Evolutionary conservation across 2,113 vertebrate species (phyloP), one percentile per base, ranked within the genome.

Genomic region (Malurus elegans): DNA sequence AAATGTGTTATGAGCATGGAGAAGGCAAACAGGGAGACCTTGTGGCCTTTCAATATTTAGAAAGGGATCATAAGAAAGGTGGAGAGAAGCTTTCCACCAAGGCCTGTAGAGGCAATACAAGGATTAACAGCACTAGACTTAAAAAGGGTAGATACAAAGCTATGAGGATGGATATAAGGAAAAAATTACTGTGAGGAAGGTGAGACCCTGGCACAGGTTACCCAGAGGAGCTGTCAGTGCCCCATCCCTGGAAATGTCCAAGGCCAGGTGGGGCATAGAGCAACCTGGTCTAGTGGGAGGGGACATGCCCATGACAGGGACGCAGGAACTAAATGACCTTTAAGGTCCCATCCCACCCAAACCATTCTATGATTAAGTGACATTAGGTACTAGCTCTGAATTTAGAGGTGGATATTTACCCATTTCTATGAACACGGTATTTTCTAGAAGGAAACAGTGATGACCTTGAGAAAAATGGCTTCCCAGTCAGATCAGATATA

Each of bases 11-110:
- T 4, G 32, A 78, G 15, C 18, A 31, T 0, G 1, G 10, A 67
- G 18, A 26, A 54, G 23, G 31, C 28, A 54, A 13, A 13, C 1
- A 0, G 14, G 44, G 7, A 58, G 0, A 54, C 6, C 6, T 62
- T 1, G 0, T 26, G 19, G 3, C 18, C 6, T 87, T 67, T 36
- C 44, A 42, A 4, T 21, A 28, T 5, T 18, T 16, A 40, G 75
- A 76, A 31, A 26, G 4, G 10, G 6, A 9, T 67, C 64, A 25
- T 4, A 51, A 60, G 34, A 73, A 69, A 64, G 28, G 2, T 42
- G 9, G 26, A 72, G 14, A 69, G 6, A 62, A 24, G 21, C 2
- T 50, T 48, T 83, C 54, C 50, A 54, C 10, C 15, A 40, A 62
- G 8, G 25, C 14, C 14, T 83, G 44, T 9, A 70, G 45, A 16